These are phyloP conservation scores for Ammodytes dubius DNA, from an alignment of 2,113 vertebrate species.

Conservation along the genomic window DNA sequence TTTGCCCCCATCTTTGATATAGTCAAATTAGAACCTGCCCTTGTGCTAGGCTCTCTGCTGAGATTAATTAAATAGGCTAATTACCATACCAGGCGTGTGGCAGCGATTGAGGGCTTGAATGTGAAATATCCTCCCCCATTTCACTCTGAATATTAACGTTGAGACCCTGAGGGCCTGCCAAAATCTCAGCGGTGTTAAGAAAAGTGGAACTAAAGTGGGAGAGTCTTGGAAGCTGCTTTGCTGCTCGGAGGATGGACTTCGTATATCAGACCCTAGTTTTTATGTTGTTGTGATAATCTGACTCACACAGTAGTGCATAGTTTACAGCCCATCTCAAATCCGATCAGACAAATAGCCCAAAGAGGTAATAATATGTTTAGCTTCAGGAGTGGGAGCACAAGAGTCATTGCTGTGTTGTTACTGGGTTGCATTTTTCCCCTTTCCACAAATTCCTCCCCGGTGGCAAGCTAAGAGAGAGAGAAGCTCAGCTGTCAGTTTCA, in stretches of 20 bases:
- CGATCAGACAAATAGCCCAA: constrained; percentile 59
- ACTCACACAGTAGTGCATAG: constrained; percentile 10
- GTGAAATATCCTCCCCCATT: constrained; percentile 81
- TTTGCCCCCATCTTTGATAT: constrained; percentile 70
- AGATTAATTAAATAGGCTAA: constrained; percentile 83
- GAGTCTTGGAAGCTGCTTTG: constrained; percentile 47
- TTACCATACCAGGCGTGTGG: constrained; percentile 80
- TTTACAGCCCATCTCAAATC: constrained; percentile 42
- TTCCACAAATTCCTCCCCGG: constrained; percentile 23
- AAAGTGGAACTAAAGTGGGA: constrained; percentile 73
- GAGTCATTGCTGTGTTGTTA: constrained; percentile 25
- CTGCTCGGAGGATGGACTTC: constrained; percentile 42
- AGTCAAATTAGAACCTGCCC: constrained; percentile 78
- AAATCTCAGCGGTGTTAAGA: constrained; percentile 72
- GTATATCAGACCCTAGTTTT: constrained; percentile 35
- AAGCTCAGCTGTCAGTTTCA: constrained; percentile 35
- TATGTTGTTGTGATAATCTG: constrained; percentile 22
- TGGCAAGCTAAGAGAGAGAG: constrained; percentile 17
- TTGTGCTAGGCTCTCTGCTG: constrained; percentile 76
- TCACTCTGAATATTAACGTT: constrained; percentile 83
- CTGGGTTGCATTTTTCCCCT: constrained; percentile 38
- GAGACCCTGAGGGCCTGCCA: constrained; percentile 74
- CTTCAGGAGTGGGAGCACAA: constrained; percentile 41
- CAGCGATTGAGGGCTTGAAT: constrained; percentile 78
- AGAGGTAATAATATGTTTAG: constrained; percentile 58